Base-by-base conservation (phyloP, 2,113 vertebrate genomes). In the Triplophysa siluroides region DNA sequence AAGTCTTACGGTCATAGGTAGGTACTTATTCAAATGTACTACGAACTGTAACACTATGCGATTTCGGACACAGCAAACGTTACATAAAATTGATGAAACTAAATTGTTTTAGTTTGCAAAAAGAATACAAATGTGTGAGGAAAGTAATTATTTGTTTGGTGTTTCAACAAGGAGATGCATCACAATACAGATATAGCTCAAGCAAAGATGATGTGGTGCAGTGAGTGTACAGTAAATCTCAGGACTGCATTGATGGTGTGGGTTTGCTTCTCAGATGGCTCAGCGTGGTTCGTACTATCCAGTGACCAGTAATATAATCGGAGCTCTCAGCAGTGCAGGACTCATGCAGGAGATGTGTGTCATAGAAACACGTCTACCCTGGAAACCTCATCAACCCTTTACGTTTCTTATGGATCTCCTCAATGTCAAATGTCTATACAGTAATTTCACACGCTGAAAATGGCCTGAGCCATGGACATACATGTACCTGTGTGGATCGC, bases 251-350 rank as follows among this genome's bases (percentile, higher is more conserved):
- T n/a, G 14, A 43, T 8, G 47, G 18, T 21, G 19, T 18, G 56
- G n/a, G 5, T 43, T 18, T n/a, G 29, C 29, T 45, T 60, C 18
- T 78, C 54, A n/a, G 14, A 78, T 6, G 62, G 14, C 26, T 21
- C n/a, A 66, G 19, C 60, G 56, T 41, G 47, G 12, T 45, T 64
- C 60, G 67, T 14, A 33, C 60, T 82, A 60, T 80, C 67, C 69
- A 41, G 16, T 38, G 75, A 72, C 75, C 68, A 54, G 10, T 66
- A 56, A 60, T 50, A 14, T 33, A 72, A 66, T 66, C n/a, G 26
- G 52, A 66, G 23, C 61, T n/a, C 18, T 72, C 21, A 33, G 21
- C 54, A 54, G 78, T 66, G 14, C 26, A 38, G 43, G 24, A 50
- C 68, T 24, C 13, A 78, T 66, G 21, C 67, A 64, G 21, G 29